Percentiles rank a stretch among this genome's conserved stretches.
Evolutionary conservation across 1,140 invertebrate species (phyloP).

Genomic region (Drosophila tristis): DNA sequence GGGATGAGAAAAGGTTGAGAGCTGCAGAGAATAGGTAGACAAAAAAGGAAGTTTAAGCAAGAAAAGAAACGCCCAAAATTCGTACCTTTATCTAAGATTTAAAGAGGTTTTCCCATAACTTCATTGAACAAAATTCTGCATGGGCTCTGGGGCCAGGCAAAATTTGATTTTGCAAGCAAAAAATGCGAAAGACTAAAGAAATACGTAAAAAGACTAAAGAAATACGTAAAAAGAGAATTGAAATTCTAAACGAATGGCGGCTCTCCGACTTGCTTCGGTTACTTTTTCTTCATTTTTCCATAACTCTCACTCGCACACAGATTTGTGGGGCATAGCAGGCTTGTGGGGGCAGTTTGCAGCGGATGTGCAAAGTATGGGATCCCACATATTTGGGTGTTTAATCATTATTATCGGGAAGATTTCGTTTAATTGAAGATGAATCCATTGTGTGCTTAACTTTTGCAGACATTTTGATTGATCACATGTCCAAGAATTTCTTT

Average conservation of each 20-base stretch:
- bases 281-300: not conserved
- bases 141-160: not conserved
- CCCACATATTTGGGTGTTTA: too few relatives aligned
- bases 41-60: not conserved
- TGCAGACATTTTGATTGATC: too few relatives aligned
- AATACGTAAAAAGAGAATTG: conserved; percentile 11
- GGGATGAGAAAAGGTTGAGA: too few relatives aligned
- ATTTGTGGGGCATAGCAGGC: too few relatives aligned
- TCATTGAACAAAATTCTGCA: not conserved
- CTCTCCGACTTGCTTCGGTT: not conserved
- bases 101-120: not conserved
- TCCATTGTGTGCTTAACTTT: too few relatives aligned
- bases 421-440: too few relatives aligned
- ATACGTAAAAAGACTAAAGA: not conserved
- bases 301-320: not conserved
- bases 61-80: conserved; percentile 12
- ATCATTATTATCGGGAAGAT: too few relatives aligned
- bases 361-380: too few relatives aligned
- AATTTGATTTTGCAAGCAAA: conserved; percentile 31
- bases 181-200: not conserved
- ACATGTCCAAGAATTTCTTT: too few relatives aligned
- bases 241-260: conserved; percentile 23
- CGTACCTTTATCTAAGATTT: too few relatives aligned
- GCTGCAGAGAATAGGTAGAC: too few relatives aligned
- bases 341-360: too few relatives aligned